Percentiles rank a stretch among this genome's conserved stretches.
phyloP scores from a whole-genome alignment of 2,113 vertebrate genomes.

The Eulemur rufifrons region DNA sequence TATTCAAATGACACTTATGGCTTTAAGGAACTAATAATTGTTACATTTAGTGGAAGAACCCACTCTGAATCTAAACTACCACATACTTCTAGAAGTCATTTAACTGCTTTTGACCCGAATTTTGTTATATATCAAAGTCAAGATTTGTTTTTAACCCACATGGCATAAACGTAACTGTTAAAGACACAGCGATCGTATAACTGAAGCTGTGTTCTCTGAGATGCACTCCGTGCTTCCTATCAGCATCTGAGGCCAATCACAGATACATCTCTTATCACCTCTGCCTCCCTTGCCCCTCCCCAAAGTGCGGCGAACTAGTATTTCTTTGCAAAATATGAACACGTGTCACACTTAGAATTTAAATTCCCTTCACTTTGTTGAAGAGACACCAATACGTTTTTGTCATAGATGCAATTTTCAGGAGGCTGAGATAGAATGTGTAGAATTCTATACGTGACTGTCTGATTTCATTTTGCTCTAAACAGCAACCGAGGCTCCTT shows the following conservation, averaged over 20 bases:
- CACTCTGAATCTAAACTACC: background rate
- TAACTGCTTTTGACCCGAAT: background rate
- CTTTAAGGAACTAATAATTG: background rate
- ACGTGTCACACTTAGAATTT: slow-evolving; percentile 20
- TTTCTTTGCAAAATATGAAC: slow-evolving; percentile 58
- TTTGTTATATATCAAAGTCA: background rate
- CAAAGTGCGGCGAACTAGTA: background rate
- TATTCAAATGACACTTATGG: background rate
- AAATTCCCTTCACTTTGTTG: slow-evolving; percentile 34
- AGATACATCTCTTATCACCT: slow-evolving; percentile 45
- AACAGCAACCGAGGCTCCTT: background rate
- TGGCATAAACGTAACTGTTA: background rate
- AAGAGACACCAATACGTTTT: background rate
- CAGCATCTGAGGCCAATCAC: slow-evolving; percentile 29
- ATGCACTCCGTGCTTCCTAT: background rate
- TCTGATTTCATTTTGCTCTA: slow-evolving; percentile 11
- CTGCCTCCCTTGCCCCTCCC: background rate
- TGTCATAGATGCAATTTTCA: background rate
- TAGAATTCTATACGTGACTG: background rate
- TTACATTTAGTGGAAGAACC: background rate
- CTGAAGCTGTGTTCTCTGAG: background rate
- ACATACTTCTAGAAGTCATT: background rate
- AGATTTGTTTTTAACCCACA: background rate
- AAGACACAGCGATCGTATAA: background rate
- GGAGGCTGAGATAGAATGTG: background rate